Conservation (phyloP, 2,888 invertebrate species). For the Aleiodes testaceus region DNA sequence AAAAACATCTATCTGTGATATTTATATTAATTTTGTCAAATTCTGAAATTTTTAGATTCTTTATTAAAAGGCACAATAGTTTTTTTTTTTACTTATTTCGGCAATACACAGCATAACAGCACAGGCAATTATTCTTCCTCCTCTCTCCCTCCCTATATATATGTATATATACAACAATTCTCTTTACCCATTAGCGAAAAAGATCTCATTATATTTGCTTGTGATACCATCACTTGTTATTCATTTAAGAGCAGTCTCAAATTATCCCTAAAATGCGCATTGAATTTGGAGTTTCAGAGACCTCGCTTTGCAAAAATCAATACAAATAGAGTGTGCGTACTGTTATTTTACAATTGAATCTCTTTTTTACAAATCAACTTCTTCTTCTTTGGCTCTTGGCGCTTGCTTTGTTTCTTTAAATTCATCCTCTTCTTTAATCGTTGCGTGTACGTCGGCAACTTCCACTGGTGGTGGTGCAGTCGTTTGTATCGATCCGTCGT, state of each 20-base stretch:
- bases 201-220: slow-evolving; percentile 3
- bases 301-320: neutral
- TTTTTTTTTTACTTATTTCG: neutral
- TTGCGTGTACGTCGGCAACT: slow-evolving; percentile 66
- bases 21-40: too few relatives aligned
- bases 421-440: slow-evolving; percentile 56
- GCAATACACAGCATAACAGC: slow-evolving; percentile 8
- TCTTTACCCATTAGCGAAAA: neutral
- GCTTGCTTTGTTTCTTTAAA: slow-evolving; percentile 55
- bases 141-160: too few relatives aligned
- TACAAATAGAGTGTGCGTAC: neutral
- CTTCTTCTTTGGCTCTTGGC: slow-evolving; percentile 64
- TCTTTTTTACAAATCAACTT: slow-evolving; percentile 61
- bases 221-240: slow-evolving; percentile 9
- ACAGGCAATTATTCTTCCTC: slow-evolving; percentile 7
- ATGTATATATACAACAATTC: neutral
- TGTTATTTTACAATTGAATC: neutral
- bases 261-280: slow-evolving; percentile 13
- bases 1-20: too few relatives aligned
- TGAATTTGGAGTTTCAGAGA: neutral
- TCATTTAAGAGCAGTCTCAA: neutral
- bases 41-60: slow-evolving; percentile 14
- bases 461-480: slow-evolving; percentile 67
- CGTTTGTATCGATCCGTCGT: slow-evolving; percentile 75
- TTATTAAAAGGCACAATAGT: slow-evolving; percentile 25